phyloP scores from a whole-genome alignment of 2,888 invertebrate genomes.

The Chaitophorus viminalis region DNA sequence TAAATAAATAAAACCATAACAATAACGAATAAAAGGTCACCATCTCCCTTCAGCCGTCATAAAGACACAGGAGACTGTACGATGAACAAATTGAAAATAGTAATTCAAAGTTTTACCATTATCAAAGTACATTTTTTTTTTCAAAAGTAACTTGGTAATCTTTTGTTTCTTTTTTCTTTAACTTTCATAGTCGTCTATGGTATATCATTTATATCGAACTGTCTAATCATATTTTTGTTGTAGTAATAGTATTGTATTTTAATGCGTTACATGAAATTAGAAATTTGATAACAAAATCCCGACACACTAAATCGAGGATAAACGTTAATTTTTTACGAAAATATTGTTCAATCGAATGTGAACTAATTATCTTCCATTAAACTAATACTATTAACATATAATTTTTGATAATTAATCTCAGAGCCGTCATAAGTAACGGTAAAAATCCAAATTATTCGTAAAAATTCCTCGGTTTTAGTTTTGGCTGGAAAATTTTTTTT shows the following conservation, averaged over 20 bases:
- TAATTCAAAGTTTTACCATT: conserved; percentile 48
- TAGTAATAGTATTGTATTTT: conserved; percentile 1
- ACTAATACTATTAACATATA: neutral
- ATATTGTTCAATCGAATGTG: neutral
- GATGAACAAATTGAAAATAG: conserved; percentile 53
- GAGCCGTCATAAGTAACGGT: neutral
- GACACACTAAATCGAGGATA: neutral
- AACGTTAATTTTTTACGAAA: neutral
- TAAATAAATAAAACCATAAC: conserved; percentile 27
- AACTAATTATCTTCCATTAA: neutral
- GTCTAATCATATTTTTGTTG: neutral
- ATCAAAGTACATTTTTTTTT: conserved; percentile 38
- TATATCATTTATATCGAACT: neutral
- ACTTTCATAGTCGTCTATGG: neutral
- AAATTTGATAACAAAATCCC: neutral
- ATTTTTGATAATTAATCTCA: neutral
- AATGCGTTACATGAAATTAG: neutral
- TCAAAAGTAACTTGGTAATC: neutral
- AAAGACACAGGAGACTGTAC: conserved; percentile 2
- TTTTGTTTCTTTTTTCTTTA: neutral
- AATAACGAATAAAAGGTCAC: conserved; percentile 12
- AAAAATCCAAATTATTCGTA: neutral
- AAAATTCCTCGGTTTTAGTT: neutral
- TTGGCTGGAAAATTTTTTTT: neutral
- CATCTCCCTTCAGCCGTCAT: neutral